Conservation (phyloP, 2,797 vertebrate species). For the Gadopsis bispinosus region DNA sequence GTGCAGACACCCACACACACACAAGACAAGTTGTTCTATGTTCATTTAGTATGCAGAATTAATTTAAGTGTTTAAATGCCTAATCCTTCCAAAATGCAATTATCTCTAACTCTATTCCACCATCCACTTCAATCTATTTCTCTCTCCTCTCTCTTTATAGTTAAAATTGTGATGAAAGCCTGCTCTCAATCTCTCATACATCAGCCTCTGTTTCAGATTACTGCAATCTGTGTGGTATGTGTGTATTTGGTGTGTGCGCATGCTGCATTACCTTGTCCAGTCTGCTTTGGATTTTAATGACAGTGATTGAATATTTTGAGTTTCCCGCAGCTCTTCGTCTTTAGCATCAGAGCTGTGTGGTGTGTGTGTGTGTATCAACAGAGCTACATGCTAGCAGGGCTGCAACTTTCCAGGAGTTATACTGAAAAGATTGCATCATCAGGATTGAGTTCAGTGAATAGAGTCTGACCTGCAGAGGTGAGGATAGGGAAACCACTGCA, state of each 20-base stretch:
- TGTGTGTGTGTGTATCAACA: neutral
- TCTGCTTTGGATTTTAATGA: slow-evolving; percentile 16
- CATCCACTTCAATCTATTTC: slow-evolving; percentile 2
- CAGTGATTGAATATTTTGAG: neutral
- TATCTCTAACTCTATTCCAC: slow-evolving; percentile 14
- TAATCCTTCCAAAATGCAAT: slow-evolving; percentile 49
- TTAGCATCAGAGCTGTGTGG: neutral
- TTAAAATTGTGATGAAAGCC: slow-evolving; percentile 53
- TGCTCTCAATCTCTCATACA: slow-evolving; percentile 44
- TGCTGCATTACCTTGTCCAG: neutral
- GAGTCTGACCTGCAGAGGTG: slow-evolving; percentile 9
- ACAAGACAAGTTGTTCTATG: neutral
- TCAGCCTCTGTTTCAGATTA: slow-evolving; percentile 65
- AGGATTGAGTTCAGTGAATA: slow-evolving; percentile 15
- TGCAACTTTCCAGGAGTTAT: slow-evolving; percentile 13
- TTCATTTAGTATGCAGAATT: slow-evolving; percentile 10
- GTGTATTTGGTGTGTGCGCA: slow-evolving; percentile 5
- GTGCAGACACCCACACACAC: neutral
- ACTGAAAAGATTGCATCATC: slow-evolving; percentile 27
- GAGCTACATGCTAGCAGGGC: neutral
- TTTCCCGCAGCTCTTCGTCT: slow-evolving; percentile 10
- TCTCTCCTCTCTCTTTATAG: slow-evolving; percentile 8
- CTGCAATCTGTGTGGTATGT: slow-evolving; percentile 58
- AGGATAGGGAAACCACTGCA: neutral
- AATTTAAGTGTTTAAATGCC: slow-evolving; percentile 17